phyloP scores from a whole-genome alignment of 2,888 invertebrate genomes.

The Helicoverpa assulta region DNA sequence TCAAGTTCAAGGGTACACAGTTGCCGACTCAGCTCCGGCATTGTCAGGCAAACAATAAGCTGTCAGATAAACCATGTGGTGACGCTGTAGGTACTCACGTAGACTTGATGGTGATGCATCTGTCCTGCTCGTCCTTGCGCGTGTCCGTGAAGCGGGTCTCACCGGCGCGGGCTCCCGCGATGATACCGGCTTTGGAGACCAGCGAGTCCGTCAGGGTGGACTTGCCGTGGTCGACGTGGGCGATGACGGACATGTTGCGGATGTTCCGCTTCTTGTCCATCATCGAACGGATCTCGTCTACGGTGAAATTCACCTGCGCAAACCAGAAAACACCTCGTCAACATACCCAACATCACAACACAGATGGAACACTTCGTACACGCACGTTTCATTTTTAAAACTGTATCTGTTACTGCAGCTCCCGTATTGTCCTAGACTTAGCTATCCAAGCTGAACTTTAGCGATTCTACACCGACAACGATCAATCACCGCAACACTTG shows the following conservation, averaged over 20 bases:
- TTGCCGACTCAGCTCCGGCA: slow-evolving; percentile 19
- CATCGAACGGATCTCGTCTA: slow-evolving; percentile 99
- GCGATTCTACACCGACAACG: slow-evolving; percentile 67
- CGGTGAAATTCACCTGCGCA: slow-evolving; percentile 99
- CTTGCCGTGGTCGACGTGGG: slow-evolving; percentile 99
- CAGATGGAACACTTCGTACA: slow-evolving; percentile 76
- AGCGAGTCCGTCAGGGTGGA: slow-evolving; percentile 99
- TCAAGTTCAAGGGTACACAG: slow-evolving; percentile 63
- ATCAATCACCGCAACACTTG: slow-evolving; percentile 75
- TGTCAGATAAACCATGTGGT: slow-evolving; percentile 71
- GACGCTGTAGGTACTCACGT: slow-evolving; percentile 94
- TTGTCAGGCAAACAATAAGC: slow-evolving; percentile 57
- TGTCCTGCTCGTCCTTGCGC: slow-evolving; percentile 99
- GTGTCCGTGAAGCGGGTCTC: slow-evolving; percentile 99
- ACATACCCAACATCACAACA: slow-evolving; percentile 77
- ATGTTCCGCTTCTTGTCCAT: slow-evolving; percentile 99
- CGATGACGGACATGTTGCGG: slow-evolving; percentile 99
- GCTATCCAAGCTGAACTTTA: slow-evolving; percentile 31
- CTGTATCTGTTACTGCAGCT: slow-evolving; percentile 20
- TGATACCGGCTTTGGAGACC: slow-evolving; percentile 99
- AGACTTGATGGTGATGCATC: slow-evolving; percentile 99
- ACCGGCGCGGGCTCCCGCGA: slow-evolving; percentile 99
- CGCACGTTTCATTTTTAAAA: slow-evolving; percentile 77
- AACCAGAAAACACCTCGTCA: slow-evolving; percentile 79
- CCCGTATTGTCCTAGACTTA: not conserved